These are phyloP conservation scores for Cyphomyrus plagiostoma DNA, from an alignment of 2,113 vertebrate species.

Conservation along the genomic window DNA sequence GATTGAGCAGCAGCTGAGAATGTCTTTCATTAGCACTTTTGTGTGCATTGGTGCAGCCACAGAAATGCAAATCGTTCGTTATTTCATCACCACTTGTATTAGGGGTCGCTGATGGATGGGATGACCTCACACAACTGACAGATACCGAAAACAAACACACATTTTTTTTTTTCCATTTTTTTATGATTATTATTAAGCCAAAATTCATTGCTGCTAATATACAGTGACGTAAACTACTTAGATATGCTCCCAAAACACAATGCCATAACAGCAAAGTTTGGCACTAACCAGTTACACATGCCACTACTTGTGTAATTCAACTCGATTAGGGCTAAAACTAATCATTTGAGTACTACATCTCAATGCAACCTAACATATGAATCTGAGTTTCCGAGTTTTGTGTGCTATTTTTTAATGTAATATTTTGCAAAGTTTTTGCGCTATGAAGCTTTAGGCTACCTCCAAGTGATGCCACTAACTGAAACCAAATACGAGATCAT, in stretches of 20 bases:
- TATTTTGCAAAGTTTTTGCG: neutral
- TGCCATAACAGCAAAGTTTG: neutral
- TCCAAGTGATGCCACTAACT: neutral
- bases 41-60: slow-evolving; percentile 33
- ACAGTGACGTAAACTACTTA: neutral
- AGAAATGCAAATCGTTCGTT: slow-evolving; percentile 37
- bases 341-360: neutral
- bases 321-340: neutral
- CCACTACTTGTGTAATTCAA: neutral
- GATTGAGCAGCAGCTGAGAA: slow-evolving; percentile 54
- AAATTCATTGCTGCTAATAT: neutral
- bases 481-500: neutral
- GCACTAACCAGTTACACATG: neutral
- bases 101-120: slow-evolving; percentile 38
- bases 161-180: neutral
- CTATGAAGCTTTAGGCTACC: neutral
- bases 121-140: slow-evolving; percentile 1
- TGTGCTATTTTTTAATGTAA: neutral
- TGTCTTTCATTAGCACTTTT: slow-evolving; percentile 41
- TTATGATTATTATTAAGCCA: neutral
- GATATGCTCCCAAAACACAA: neutral
- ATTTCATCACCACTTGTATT: slow-evolving; percentile 35
- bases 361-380: neutral
- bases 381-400: neutral
- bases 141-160: neutral